phyloP scores from a whole-genome alignment of 2,888 invertebrate species.

The Diplolepis rosae region DNA sequence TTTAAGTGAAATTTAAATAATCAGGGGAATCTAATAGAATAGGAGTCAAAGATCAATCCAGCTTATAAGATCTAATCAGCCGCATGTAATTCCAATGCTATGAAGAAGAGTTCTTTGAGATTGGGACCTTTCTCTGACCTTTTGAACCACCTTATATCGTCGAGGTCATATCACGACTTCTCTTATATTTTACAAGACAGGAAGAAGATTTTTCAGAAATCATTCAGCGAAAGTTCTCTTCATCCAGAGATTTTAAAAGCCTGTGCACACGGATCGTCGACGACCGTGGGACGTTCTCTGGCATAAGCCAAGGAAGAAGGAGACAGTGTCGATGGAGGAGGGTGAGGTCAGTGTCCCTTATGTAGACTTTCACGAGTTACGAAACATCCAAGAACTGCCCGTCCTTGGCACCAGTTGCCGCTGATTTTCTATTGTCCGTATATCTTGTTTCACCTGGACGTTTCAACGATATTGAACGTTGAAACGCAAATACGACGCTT shows the following conservation, averaged over 20 bases:
- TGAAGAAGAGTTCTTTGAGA: neutral
- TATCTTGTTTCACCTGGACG: slow-evolving; percentile 57
- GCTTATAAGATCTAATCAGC: slow-evolving; percentile 1
- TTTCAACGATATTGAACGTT: slow-evolving; percentile 25
- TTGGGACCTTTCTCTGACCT: slow-evolving; percentile 64
- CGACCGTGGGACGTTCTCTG: slow-evolving; percentile 42
- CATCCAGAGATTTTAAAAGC: slow-evolving; percentile 36
- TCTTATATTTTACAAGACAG: slow-evolving; percentile 13
- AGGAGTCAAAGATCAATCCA: neutral
- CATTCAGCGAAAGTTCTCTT: slow-evolving; percentile 24
- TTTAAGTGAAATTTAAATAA: too few species aligned
- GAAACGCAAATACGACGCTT: slow-evolving; percentile 1
- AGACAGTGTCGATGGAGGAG: slow-evolving; percentile 56
- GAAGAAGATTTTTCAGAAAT: slow-evolving; percentile 20
- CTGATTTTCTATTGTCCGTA: slow-evolving; percentile 72
- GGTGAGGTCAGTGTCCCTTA: slow-evolving; percentile 73
- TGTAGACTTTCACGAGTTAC: slow-evolving; percentile 74
- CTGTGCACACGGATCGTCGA: slow-evolving; percentile 42
- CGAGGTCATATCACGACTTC: slow-evolving; percentile 53
- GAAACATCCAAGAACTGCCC: slow-evolving; percentile 71
- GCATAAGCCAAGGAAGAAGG: slow-evolving; percentile 46
- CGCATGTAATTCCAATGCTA: neutral
- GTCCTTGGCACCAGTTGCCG: slow-evolving; percentile 73
- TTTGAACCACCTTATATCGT: slow-evolving; percentile 54
- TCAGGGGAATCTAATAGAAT: neutral